phyloP scores from a whole-genome alignment of 2,888 invertebrate genomes.

The Drosophila emarginata region DNA sequence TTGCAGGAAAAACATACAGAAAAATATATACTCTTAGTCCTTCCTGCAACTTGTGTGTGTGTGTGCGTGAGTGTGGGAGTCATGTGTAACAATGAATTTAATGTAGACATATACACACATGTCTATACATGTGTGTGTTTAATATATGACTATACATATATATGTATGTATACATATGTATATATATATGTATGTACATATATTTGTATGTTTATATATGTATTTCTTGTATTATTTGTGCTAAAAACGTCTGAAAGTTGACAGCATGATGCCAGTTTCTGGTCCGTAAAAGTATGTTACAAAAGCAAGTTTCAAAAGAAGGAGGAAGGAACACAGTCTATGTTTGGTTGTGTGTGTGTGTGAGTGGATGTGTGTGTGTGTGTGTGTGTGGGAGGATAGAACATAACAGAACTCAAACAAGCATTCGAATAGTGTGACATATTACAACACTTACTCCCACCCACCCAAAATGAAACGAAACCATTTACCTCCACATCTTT shows the following conservation, averaged over 20 bases:
- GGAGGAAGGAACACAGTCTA: neutral
- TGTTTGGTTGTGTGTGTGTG: neutral
- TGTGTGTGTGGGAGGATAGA: conserved; percentile 21
- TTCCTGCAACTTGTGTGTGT: neutral
- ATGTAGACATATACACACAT: neutral
- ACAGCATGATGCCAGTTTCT: conserved; percentile 67
- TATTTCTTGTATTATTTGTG: conserved; percentile 52
- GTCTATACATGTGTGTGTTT: conserved; percentile 20
- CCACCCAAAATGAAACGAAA: conserved; percentile 2
- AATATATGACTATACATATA: neutral
- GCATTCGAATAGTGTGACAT: conserved; percentile 72
- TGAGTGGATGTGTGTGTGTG: conserved; percentile 2
- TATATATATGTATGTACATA: conserved; percentile 16
- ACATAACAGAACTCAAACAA: conserved; percentile 52
- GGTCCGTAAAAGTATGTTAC: conserved; percentile 73
- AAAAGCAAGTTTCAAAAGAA: conserved; percentile 34
- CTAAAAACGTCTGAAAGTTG: conserved; percentile 70
- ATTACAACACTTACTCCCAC: conserved; percentile 64
- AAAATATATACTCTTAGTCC: neutral
- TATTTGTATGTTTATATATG: neutral
- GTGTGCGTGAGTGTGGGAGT: neutral
- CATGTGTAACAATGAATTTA: neutral
- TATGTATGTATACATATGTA: conserved; percentile 22
- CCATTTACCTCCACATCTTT: conserved; percentile 5
- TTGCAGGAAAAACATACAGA: neutral